These are phyloP conservation scores for Drosophila leonis DNA, from an alignment of 2,888 invertebrate genomes.

Conservation along the genomic window DNA sequence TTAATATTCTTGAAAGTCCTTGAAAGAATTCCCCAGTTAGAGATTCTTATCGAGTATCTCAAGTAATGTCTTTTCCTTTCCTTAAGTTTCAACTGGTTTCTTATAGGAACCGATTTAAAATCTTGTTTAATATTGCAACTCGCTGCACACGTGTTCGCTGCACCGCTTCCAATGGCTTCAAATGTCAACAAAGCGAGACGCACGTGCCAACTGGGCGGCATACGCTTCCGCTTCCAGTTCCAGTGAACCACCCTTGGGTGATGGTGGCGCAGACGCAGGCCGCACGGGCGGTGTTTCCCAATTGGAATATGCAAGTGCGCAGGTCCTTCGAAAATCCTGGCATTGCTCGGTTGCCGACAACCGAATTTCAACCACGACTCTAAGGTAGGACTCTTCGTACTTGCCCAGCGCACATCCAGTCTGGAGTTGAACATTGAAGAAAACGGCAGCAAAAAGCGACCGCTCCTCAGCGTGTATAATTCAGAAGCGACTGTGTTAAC, in stretches of 20 bases:
- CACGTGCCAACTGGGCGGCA: conserved; percentile 58
- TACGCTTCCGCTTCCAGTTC: conserved; percentile 53
- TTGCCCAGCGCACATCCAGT: conserved; percentile 79
- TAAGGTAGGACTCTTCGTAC: conserved; percentile 78
- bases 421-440: conserved; percentile 84
- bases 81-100: not conserved
- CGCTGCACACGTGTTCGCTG: conserved; percentile 43
- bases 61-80: not conserved
- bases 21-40: not conserved
- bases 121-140: conserved; percentile 27
- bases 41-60: not conserved
- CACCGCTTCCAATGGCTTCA: conserved; percentile 15
- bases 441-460: conserved; percentile 82
- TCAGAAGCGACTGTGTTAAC: conserved; percentile 69
- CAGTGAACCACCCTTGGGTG: conserved; percentile 40
- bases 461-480: conserved; percentile 63
- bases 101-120: not conserved
- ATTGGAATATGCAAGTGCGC: conserved; percentile 81
- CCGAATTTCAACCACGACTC: conserved; percentile 58
- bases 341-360: conserved; percentile 40
- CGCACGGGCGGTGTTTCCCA: conserved; percentile 53
- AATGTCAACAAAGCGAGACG: conserved; percentile 76
- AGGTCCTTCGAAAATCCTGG: conserved; percentile 83
- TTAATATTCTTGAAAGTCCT: not conserved
- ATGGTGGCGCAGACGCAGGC: conserved; percentile 45